Evolutionary conservation across 2,888 invertebrate species (phyloP).

Genomic region (Dione juno): DNA sequence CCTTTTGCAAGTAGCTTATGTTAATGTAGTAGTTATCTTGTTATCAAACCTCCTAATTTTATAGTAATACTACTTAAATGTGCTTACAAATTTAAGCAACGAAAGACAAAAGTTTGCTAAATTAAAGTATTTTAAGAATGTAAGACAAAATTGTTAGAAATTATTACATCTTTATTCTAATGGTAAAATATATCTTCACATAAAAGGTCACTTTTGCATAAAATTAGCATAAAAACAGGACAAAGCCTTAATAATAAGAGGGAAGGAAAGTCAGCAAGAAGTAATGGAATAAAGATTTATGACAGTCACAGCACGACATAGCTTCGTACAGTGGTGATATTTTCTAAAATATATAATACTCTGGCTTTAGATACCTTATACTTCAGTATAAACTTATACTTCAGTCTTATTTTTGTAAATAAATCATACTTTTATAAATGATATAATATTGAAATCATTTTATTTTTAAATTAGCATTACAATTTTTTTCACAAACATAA

Average conservation of each 20-base stretch:
- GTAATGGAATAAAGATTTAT: constrained; percentile 49
- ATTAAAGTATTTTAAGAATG: neutral
- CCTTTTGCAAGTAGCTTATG: constrained; percentile 20
- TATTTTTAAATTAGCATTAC: too few relatives aligned
- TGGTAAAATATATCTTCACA: constrained; percentile 17
- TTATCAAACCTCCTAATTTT: neutral
- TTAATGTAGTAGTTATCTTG: constrained; percentile 12
- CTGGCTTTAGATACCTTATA: neutral
- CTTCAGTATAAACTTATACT: neutral
- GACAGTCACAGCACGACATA: constrained; percentile 45
- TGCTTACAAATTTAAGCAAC: neutral
- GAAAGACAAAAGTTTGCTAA: neutral
- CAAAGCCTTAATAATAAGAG: constrained; percentile 44
- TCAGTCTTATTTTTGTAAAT: neutral
- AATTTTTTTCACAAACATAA: too few relatives aligned
- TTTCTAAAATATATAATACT: constrained; percentile 13
- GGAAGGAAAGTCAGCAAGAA: constrained; percentile 46
- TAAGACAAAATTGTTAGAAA: constrained; percentile 8
- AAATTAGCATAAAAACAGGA: constrained; percentile 39
- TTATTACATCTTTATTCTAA: constrained; percentile 12
- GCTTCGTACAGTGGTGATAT: constrained; percentile 30
- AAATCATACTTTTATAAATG: too few relatives aligned
- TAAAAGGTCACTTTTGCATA: constrained; percentile 33
- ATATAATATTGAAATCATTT: too few relatives aligned
- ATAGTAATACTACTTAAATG: neutral